Evolutionary conservation across 2,888 invertebrate species (phyloP).

Genomic region (Sarcophaga variegata): DNA sequence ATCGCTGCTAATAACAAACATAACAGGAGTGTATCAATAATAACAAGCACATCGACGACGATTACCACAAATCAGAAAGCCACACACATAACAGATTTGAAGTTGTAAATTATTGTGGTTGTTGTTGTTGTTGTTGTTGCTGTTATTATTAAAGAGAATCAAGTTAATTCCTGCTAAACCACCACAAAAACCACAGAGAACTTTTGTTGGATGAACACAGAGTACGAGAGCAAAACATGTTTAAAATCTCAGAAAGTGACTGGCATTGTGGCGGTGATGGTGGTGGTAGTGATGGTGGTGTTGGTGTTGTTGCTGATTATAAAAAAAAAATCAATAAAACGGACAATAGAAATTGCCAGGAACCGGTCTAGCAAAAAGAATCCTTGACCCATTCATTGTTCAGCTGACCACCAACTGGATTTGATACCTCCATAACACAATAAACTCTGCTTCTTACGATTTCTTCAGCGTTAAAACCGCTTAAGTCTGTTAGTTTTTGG

Average conservation of each 20-base stretch:
- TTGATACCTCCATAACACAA: conserved; percentile 12
- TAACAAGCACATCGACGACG: not conserved
- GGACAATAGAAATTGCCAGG: conserved; percentile 66
- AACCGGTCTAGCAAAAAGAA: conserved; percentile 76
- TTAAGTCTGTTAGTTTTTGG: no score
- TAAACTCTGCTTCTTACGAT: not conserved
- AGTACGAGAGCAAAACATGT: conserved; percentile 64
- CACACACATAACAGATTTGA: conserved; percentile 1
- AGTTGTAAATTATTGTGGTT: not conserved
- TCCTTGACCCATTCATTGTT: conserved; percentile 79
- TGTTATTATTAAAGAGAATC: not conserved
- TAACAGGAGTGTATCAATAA: no score
- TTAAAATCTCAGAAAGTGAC: conserved; percentile 15
- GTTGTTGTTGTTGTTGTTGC: not conserved
- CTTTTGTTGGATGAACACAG: not conserved
- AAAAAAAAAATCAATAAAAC: conserved; percentile 1
- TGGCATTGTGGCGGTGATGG: no score
- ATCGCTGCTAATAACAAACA: no score
- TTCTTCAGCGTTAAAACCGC: conserved; percentile 67
- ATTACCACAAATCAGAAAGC: not conserved
- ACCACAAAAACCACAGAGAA: not conserved
- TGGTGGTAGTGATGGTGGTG: no score
- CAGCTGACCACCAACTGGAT: conserved; percentile 56
- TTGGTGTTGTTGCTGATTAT: no score
- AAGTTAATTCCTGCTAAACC: conserved; percentile 37